Evolutionary conservation across 2,888 invertebrate species (phyloP), one percentile per base, ranked within the genome.

Genomic region (Euspilapteryx auroguttella): DNA sequence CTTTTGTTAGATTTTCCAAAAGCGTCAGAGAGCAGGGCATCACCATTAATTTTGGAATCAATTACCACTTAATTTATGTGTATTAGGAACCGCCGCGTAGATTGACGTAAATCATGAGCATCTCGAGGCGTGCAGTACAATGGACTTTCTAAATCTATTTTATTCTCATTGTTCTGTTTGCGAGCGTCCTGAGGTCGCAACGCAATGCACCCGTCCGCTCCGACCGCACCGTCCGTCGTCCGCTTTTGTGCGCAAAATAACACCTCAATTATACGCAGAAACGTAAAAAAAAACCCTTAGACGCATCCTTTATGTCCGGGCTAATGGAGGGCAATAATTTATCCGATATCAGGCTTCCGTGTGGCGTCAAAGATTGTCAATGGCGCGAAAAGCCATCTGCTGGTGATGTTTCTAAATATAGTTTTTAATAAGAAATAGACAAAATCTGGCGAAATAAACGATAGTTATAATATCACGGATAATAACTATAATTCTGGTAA

Each of bases 241-340:
- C 44, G 47, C 40, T 40, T 45, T 57, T 59, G 55, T 58, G 49
- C 48, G 57, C 51, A 44, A 55, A 57, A 59, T 63, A 57, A 63
- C 61, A 62, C 62, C 58, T 61, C 58, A 63, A 64, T 64, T 65
- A 64, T 59, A 50, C 45, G 44, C 44, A 55, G 51, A 48, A 52
- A 45, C 44, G 40, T 43, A 14, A 38, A 42, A 44, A 54, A 61
- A 59, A 57, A 43, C 37, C 31, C 44, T 14, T 47, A 49, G 49
- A 44, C 45, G 44, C 35, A 26, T 36, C 50, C 45, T 50, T 65
- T 65, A 54, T 64, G 46, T 44, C 44, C 44, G 36, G 44, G 44
- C 41, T 44, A 47, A 48, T 52, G 56, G 55, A 55, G 55, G 41
- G 52, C 40, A 49, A 55, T 62, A 55, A 56, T 57, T 64, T 56